phyloP scores from a whole-genome alignment of 2,113 vertebrate species.

The Oplegnathus fasciatus region DNA sequence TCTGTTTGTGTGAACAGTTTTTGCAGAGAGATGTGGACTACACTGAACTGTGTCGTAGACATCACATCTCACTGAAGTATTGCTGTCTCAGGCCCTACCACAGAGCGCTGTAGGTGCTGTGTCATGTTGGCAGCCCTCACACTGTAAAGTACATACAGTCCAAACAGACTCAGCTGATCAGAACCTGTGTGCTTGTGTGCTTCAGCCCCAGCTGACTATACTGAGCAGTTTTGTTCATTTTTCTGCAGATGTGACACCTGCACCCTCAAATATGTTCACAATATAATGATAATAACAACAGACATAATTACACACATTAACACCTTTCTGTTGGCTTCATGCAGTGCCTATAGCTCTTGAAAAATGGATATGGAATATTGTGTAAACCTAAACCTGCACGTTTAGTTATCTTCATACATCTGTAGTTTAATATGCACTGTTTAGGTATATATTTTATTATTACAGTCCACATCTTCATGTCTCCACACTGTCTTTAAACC shows the following conservation, averaged over 20 bases:
- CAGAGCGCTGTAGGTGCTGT: not conserved
- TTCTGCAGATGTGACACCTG: not conserved
- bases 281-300: constrained; percentile 14
- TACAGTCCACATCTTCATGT: not conserved
- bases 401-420: not conserved
- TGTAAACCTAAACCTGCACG: not conserved
- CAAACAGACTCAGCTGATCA: constrained; percentile 11
- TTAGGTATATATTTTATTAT: not conserved
- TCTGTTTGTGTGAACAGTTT: constrained; percentile 9
- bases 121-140: not conserved
- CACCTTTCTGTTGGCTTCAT: not conserved
- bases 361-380: not conserved
- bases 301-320: not conserved
- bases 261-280: not conserved
- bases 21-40: constrained; percentile 4
- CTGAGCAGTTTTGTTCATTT: not conserved
- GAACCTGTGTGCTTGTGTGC: not conserved
- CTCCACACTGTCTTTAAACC: not conserved
- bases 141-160: not conserved
- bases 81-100: not conserved
- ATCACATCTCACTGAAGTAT: constrained; percentile 22
- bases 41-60: not conserved
- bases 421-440: not conserved
- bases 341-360: not conserved
- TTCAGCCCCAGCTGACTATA: not conserved